Evolutionary conservation across 1,140 invertebrate genomes (phyloP), one percentile per base, ranked within the genome.

Genomic region (Papilio polytes): DNA sequence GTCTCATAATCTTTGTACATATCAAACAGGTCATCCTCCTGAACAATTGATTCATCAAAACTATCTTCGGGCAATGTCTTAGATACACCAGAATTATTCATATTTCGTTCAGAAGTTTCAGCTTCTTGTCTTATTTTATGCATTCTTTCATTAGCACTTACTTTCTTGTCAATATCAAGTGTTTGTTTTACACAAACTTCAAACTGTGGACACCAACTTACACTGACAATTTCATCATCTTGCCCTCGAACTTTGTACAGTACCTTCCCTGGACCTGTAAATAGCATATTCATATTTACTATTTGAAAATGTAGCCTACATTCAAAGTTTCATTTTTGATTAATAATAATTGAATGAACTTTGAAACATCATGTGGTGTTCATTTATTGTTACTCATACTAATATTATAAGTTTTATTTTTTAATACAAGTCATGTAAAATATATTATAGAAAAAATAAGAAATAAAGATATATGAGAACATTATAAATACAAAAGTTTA

Each of bases 141-240:
- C 78, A 93, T 82, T 85, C 88, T 88, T 36, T 88, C 53, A n/a
- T 84, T 82, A 44, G 84, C 83, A 77, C 48, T 82, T 8, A 82
- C 81, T 80, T 81, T 87, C 36, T 82, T 86, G 31, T 88, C 81
- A 59, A 80, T 81, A 41, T 85, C 82, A 15, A 90, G 74, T 78
- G 82, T 81, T 86, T 89, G 95, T 53, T 85, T 87, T 7, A 92
- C 26, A 18, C 76, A 31, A 10, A 91, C 85, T 73, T 90, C 86
- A 86, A 87, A 93, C 82, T 94, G 88, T 59, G 97, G 97, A 94
- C 97, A 98, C 97, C 97, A 98, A 46, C 96, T 96, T 36, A 98
- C 83, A 83, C 96, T 97, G 9, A 96, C 89, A 66, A 98, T 95
- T 85, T 97, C 96, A n/a, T 96, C 95, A 91, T 98, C 96, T 89